Base-by-base conservation (phyloP, 2,888 invertebrate species). In the Chrysolina haemoptera region DNA sequence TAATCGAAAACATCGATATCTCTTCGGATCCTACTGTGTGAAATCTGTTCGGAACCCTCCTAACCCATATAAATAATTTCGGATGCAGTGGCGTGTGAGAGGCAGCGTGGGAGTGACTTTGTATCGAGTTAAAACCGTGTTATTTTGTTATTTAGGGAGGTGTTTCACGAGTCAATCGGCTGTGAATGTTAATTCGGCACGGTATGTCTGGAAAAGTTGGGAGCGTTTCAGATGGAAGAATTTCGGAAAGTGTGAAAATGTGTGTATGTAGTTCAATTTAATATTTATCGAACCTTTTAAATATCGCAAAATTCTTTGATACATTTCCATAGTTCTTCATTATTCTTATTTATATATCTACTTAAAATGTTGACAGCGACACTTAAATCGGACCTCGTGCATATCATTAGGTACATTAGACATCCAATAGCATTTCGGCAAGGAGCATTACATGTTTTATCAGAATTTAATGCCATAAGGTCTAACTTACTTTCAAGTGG, bases 1-100 rank as follows among this genome's bases (percentile, higher is more conserved):
- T 77, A 74, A 78, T 79, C 79, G 78, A 79, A 78, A 73, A 78
- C 78, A 78, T 78, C 78, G 77, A 78, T 76, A 78, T 73, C 73
- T 74, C 74, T 70, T 68, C 62, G 71, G 55, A 73, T 78, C 79
- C 79, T 75, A 79, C 79, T 77, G 79, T 75, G 79, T 76, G 79
- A 79, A 76, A 69, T 69, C 71, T 62, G 69, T 70, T 71, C 46
- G 59, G 55, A 71, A 66, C 48, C 71, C 71, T 59, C 20, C 71
- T 71, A 46, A 63, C 71, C 66, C 62, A 20, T 18, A 64, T 71
- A 71, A 71, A 71, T 71, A 71, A 66, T 48, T 50, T 50, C 16
- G 35, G 50, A 66, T n/a, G 27, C 66, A 66, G 66, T 66, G 66
- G 66, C 66, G 66, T 66, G 66, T 66, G 66, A 66, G n/a, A 35